A percentile compares a stretch with the other conserved stretches of the same genome.
Evolutionary conservation across 2,113 vertebrate genomes (phyloP).

Genomic region (Spheniscus mendiculus): DNA sequence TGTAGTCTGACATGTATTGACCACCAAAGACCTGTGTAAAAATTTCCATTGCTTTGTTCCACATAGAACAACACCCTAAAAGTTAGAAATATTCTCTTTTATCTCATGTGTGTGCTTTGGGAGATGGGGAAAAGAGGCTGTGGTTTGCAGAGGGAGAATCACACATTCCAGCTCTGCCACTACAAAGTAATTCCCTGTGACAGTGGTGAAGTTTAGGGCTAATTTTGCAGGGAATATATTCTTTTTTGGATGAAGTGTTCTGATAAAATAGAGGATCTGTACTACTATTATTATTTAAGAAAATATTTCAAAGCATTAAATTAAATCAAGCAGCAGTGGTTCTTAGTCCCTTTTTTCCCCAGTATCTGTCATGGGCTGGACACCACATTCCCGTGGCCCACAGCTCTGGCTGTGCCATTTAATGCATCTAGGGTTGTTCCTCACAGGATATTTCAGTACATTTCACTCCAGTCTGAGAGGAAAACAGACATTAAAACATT

Average conservation of each 20-base stretch:
- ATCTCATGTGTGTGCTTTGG: background rate
- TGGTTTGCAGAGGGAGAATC: background rate
- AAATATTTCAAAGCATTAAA: background rate
- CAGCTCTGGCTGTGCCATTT: background rate
- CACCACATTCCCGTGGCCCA: background rate
- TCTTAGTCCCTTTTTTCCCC: background rate
- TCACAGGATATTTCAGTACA: background rate
- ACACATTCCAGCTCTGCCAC: background rate
- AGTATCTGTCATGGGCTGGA: background rate
- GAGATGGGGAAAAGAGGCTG: background rate
- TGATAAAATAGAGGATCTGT: background rate
- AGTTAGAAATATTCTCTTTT: background rate
- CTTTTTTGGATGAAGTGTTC: background rate
- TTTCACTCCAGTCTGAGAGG: background rate
- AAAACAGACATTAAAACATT: background rate
- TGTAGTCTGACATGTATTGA: background rate
- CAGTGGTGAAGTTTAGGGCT: background rate
- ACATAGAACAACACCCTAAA: background rate
- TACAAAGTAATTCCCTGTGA: background rate
- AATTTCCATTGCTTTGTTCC: background rate
- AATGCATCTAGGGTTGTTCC: no score
- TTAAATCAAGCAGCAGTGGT: background rate
- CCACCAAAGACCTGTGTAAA: background rate
- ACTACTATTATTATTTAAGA: background rate
- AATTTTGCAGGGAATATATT: background rate